These are phyloP conservation scores for Chrysaora quinquecirrha DNA, from an alignment of 30 jellyfish, hydroid and myxozoan species.

Conservation along the genomic window DNA sequence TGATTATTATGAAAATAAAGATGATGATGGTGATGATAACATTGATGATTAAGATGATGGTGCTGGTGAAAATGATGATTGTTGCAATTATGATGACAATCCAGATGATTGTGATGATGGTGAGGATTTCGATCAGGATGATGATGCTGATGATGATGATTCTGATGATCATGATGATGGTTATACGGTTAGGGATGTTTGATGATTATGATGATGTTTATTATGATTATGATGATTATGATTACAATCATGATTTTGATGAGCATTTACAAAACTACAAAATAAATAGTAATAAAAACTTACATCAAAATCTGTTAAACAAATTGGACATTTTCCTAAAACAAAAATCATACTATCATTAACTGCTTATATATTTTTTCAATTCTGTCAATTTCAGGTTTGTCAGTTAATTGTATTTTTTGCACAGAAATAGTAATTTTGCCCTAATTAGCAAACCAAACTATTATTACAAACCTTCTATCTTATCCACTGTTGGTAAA, in stretches of 20 bases:
- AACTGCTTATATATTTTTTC: too few species aligned
- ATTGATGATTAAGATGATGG: neutral
- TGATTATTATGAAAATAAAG: neutral
- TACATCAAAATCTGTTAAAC: slow-evolving; percentile 63
- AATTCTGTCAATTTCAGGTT: too few species aligned
- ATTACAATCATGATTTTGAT: too few species aligned
- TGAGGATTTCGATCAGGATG: neutral
- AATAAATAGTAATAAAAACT: slow-evolving; percentile 27
- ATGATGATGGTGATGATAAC: neutral
- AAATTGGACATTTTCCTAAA: slow-evolving; percentile 77
- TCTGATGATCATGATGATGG: neutral
- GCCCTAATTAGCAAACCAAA: too few species aligned
- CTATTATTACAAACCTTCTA: too few species aligned
- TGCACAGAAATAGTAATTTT: too few species aligned
- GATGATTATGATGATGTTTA: neutral
- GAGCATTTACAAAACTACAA: too few species aligned
- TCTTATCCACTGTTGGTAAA: slow-evolving; percentile 37
- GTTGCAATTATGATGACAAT: neutral
- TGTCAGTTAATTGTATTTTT: too few species aligned
- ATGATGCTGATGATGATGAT: neutral
- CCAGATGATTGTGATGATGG: neutral
- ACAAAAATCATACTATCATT: too few species aligned
- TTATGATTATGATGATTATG: too few species aligned
- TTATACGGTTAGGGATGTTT: neutral
- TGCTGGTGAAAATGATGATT: neutral